Conservation (phyloP, 2,113 vertebrate species). For the Hippocampus barbouri region DNA sequence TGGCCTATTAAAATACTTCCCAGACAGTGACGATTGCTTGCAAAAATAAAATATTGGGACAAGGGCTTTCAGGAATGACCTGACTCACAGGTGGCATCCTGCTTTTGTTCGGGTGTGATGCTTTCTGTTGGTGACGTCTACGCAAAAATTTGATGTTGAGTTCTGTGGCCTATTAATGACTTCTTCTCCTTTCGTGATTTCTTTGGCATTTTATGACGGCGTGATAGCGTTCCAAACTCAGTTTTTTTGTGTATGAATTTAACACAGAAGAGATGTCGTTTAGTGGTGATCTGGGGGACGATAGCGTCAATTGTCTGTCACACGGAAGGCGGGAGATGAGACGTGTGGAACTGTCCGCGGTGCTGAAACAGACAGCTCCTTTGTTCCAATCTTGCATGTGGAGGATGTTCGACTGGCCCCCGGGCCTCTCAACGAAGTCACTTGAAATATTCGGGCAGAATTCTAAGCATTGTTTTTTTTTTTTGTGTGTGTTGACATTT, state of each 20-base stretch:
- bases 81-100: background rate
- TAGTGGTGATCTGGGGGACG: background rate
- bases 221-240: background rate
- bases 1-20: background rate
- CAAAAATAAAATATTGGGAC: no score
- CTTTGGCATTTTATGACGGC: background rate
- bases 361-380: slow-evolving; percentile 56
- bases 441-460: background rate
- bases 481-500: background rate
- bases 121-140: background rate
- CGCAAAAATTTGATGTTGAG: background rate
- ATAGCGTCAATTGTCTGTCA: slow-evolving; percentile 30
- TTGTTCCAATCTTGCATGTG: slow-evolving; percentile 34
- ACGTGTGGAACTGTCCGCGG: slow-evolving; percentile 57
- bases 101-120: background rate
- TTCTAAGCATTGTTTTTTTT: background rate
- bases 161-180: background rate
- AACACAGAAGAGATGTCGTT: background rate
- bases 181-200: background rate
- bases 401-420: background rate
- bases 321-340: slow-evolving; percentile 35
- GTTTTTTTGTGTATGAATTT: background rate
- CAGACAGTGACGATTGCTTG: background rate
- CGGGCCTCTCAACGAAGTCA: background rate
- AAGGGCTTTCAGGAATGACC: no score